These are phyloP conservation scores for Aphelocoma coerulescens DNA, from an alignment of 2,113 vertebrate genomes.

Conservation along the genomic window DNA sequence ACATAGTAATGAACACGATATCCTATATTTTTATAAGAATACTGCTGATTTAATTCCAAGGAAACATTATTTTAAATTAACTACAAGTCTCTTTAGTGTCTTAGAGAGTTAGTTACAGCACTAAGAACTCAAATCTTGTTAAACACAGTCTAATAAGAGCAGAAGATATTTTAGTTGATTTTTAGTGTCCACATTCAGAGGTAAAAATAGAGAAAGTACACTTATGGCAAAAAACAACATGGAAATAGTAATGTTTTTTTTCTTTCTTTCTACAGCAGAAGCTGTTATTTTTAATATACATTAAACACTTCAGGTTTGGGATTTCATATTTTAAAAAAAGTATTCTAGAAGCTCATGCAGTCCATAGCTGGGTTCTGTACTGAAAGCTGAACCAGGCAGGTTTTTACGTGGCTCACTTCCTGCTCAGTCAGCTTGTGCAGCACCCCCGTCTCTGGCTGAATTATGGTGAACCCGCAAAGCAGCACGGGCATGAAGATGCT, in stretches of 20 bases:
- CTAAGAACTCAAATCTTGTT: not conserved
- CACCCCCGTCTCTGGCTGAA: accelerated
- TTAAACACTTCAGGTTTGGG: not conserved
- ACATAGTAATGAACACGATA: not conserved
- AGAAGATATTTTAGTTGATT: not conserved
- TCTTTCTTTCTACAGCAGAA: not conserved
- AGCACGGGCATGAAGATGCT: not conserved
- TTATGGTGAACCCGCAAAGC: not conserved
- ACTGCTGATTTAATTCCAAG: not conserved
- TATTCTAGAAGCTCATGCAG: not conserved
- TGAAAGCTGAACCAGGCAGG: not conserved
- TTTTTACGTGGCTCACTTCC: not conserved
- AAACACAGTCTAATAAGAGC: not conserved
- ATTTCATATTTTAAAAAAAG: not conserved
- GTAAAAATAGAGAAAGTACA: not conserved
- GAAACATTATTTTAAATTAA: not conserved
- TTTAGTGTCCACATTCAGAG: not conserved
- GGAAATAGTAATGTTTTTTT: not conserved
- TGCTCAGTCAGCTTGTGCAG: not conserved
- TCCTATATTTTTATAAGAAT: not conserved
- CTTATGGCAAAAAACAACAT: not conserved
- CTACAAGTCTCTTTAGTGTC: not conserved
- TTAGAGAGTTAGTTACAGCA: not conserved
- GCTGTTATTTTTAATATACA: not conserved
- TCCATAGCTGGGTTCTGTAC: not conserved